These are phyloP conservation scores for Trachythela sp. DNA, from an alignment of 64 coral and sea anemone species.

Conservation along the genomic window DNA sequence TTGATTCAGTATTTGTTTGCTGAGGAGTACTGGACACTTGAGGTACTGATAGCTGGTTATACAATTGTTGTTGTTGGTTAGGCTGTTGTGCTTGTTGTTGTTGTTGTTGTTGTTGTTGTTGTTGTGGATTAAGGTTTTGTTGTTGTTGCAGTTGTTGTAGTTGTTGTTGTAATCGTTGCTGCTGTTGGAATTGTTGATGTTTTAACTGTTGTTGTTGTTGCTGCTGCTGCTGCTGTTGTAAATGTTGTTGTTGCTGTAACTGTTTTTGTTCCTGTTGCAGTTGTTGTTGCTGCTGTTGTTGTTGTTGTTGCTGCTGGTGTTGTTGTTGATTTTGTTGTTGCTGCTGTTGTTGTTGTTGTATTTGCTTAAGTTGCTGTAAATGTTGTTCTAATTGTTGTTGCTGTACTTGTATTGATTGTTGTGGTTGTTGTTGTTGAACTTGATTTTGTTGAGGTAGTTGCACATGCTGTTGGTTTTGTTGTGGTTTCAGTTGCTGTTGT, in stretches of 20 bases:
- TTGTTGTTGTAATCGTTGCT: background rate
- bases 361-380: background rate
- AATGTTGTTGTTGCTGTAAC: background rate
- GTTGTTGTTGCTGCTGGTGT: background rate
- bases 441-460: background rate
- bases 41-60: background rate
- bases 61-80: background rate
- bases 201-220: background rate
- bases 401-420: background rate
- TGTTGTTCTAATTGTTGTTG: background rate
- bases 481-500: background rate
- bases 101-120: background rate
- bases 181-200: background rate
- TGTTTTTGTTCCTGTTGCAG: background rate
- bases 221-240: background rate
- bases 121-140: background rate
- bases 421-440: background rate
- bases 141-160: constrained; percentile 13
- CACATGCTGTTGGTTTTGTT: background rate
- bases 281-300: background rate
- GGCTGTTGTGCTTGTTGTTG: background rate
- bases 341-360: background rate
- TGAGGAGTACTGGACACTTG: background rate
- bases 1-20: background rate
- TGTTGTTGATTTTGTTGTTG: background rate